phyloP scores from a whole-genome alignment of 2,888 invertebrate genomes.

The Chaitophorus viminalis region DNA sequence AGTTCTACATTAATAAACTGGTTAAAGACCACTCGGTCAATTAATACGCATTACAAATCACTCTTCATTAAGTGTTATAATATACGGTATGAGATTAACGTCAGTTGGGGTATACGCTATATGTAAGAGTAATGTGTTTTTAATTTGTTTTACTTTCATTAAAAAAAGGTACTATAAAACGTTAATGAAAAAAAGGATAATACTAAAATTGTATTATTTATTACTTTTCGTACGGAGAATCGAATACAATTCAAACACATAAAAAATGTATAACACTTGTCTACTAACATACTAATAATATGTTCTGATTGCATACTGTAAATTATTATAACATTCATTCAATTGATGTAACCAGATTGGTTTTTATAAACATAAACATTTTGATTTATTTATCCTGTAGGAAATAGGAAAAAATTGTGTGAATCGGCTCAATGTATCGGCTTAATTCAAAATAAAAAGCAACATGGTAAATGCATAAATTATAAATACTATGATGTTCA shows the following conservation, averaged over 20 bases:
- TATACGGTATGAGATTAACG: neutral
- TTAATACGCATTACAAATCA: slow-evolving; percentile 40
- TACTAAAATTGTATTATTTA: neutral
- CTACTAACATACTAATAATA: no score
- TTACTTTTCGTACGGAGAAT: neutral
- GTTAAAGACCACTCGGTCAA: slow-evolving; percentile 56
- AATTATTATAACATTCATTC: no score
- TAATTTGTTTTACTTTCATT: slow-evolving; percentile 48
- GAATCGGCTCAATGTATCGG: neutral
- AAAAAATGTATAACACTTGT: no score
- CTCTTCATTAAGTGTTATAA: slow-evolving; percentile 41
- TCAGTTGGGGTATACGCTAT: neutral
- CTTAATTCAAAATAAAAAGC: neutral
- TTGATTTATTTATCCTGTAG: no score
- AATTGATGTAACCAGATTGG: no score
- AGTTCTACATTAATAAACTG: neutral
- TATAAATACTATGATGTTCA: neutral
- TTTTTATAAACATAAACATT: no score
- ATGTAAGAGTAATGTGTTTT: slow-evolving; percentile 49
- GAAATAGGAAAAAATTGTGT: no score
- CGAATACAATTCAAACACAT: no score
- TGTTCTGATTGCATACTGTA: no score
- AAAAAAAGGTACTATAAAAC: neutral
- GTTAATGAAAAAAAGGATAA: neutral
- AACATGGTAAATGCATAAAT: neutral